These are phyloP conservation scores for Athrips mouffetella DNA, from an alignment of 2,888 invertebrate genomes.

Conservation along the genomic window DNA sequence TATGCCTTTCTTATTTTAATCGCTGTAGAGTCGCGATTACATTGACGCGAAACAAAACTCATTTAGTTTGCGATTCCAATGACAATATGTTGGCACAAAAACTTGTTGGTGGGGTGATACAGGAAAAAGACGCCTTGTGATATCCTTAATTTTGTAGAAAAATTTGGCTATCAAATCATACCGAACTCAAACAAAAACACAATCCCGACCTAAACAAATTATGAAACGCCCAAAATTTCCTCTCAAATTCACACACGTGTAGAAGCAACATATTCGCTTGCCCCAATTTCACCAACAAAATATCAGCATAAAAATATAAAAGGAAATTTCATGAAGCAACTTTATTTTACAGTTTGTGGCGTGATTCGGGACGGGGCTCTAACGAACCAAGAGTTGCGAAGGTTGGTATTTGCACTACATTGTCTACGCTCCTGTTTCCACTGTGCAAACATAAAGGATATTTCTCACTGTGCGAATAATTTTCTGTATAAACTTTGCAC, in stretches of 20 bases:
- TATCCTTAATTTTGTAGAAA: no score
- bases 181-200: neutral
- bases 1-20: no score
- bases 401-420: constrained; percentile 45
- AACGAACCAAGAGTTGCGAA: constrained; percentile 43
- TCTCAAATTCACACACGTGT: constrained; percentile 10
- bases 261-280: constrained; percentile 8
- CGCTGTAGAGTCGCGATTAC: no score
- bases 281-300: constrained; percentile 13
- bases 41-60: no score
- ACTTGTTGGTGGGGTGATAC: no score
- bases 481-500: constrained; percentile 8
- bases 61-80: no score
- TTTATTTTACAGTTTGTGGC: constrained; percentile 30
- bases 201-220: neutral
- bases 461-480: constrained; percentile 16
- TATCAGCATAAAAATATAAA: constrained; percentile 23
- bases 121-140: no score
- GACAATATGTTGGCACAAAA: no score
- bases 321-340: constrained; percentile 35
- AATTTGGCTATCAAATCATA: no score
- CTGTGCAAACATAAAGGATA: constrained; percentile 25
- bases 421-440: constrained; percentile 36
- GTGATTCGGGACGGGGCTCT: constrained; percentile 40
- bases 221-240: constrained; percentile 10